These are phyloP conservation scores for Conomelus anceps DNA, from an alignment of 2,888 invertebrate genomes.

Conservation along the genomic window DNA sequence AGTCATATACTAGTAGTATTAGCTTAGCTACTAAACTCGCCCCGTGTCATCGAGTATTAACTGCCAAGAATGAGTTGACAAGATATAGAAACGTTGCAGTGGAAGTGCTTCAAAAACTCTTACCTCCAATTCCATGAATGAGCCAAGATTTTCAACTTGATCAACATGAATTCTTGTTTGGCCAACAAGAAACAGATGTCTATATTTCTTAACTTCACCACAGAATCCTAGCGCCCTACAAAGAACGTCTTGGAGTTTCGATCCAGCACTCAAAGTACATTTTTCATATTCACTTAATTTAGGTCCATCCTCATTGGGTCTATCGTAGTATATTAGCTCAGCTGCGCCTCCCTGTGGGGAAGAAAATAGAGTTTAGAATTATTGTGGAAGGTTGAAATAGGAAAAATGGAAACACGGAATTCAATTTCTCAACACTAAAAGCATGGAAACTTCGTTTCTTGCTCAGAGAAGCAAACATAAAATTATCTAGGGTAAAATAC, in stretches of 20 bases:
- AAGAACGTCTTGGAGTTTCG: conserved; percentile 48
- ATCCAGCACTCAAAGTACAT: conserved; percentile 47
- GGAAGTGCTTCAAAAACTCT: neutral
- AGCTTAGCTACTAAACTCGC: too few relatives aligned
- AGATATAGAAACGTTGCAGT: neutral
- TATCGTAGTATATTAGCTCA: conserved; percentile 71
- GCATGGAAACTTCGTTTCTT: too few relatives aligned
- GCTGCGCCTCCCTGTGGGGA: conserved; percentile 47
- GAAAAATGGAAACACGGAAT: neutral
- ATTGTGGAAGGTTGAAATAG: neutral
- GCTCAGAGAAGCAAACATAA: too few relatives aligned
- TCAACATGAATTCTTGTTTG: conserved; percentile 88
- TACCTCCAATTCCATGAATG: conserved; percentile 82
- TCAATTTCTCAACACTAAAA: too few relatives aligned
- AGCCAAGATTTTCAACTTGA: conserved; percentile 67
- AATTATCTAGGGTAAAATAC: too few relatives aligned
- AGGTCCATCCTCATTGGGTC: conserved; percentile 71
- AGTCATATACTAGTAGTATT: too few relatives aligned
- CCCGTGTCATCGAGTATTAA: too few relatives aligned
- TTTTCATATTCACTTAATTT: conserved; percentile 69
- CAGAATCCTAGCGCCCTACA: conserved; percentile 57
- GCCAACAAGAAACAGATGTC: conserved; percentile 69
- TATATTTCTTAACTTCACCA: conserved; percentile 68
- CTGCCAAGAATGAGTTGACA: too few relatives aligned
- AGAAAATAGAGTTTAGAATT: neutral